These are phyloP conservation scores for Agrotis exclamationis DNA, from an alignment of 2,888 invertebrate genomes.

Conservation along the genomic window DNA sequence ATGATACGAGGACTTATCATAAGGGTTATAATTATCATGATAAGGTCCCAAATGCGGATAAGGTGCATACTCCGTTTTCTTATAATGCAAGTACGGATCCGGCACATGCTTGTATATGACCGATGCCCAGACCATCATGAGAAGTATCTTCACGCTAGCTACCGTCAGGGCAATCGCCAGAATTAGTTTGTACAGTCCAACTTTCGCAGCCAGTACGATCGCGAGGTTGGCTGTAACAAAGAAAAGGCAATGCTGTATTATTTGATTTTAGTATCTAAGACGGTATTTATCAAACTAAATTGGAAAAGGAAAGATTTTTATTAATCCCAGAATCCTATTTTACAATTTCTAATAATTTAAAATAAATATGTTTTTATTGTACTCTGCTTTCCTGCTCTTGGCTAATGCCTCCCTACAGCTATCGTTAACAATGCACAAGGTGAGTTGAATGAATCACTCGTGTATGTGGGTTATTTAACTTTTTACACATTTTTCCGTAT, in stretches of 20 bases:
- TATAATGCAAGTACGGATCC: constrained; percentile 77
- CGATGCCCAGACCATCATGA: constrained; percentile 82
- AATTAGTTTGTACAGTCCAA: constrained; percentile 83
- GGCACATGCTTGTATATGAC: constrained; percentile 82
- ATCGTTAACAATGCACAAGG: too few relatives aligned
- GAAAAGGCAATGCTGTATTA: constrained; percentile 55
- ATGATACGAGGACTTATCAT: constrained; percentile 50
- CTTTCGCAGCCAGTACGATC: constrained; percentile 81
- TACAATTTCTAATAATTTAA: too few relatives aligned
- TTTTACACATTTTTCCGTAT: too few relatives aligned
- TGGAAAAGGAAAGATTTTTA: too few relatives aligned
- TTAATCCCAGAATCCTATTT: too few relatives aligned
- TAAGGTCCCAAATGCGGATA: constrained; percentile 35
- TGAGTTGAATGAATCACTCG: too few relatives aligned
- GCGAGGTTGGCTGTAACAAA: constrained; percentile 87
- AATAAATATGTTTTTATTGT: too few relatives aligned
- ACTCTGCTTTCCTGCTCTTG: too few relatives aligned
- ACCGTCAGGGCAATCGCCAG: constrained; percentile 80
- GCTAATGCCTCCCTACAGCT: too few relatives aligned
- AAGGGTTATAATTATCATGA: constrained; percentile 27
- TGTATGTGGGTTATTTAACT: too few relatives aligned
- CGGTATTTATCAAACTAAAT: too few relatives aligned
- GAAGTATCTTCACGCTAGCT: constrained; percentile 78
- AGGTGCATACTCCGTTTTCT: constrained; percentile 52
- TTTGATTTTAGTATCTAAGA: background rate